Base-by-base conservation (phyloP, 2,113 vertebrate species). In the Nesoenas mayeri region DNA sequence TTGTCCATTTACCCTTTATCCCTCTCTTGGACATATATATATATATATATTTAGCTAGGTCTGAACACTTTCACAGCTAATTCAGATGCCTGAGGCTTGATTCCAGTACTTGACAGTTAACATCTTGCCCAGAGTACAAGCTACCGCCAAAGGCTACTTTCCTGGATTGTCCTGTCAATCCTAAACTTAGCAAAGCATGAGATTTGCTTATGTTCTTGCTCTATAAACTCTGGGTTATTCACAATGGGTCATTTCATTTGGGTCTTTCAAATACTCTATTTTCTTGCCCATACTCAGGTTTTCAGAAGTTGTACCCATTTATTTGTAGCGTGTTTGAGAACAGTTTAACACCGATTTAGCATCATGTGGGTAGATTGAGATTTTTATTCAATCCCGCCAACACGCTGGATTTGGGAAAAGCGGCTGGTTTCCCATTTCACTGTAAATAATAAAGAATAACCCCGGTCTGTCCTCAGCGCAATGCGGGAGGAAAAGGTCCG, bases 1-100 rank as follows among this genome's bases (percentile, higher is more conserved):
- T 29, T 83, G 91, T 70, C 95, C 96, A 14, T 28, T 91, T 67
- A 11, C 24, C 51, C 80, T 97, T 92, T 74, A 83, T 73, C 53
- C 38, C 79, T 69, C 21, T 69, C 69, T 34, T 28, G 22, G 67
- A 71, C 8, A 44, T 32, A 19, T 14, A 40, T 40, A 40, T 40
- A 40, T 26, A 13, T 53, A 36, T 67, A 31, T 86, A 80, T 78
- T 74, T 16, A n/a, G 90, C 8, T 22, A 4, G 6, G 86, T 71
- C 81, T 91, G 58, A 89, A 95, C 97, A 81, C 79, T 95, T 89
- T 67, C 94, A 53, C 88, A 90, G 93, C 60, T 92, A 97, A 98
- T 96, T 95, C 91, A 73, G 93, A 91, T 6, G 97, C 98, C 97
- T 93, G 95, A 77, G 98, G 97, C 97, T 96, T 78, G 96, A 97